Conservation (phyloP, 2,888 invertebrate species). For the Diachrysia chrysitis region DNA sequence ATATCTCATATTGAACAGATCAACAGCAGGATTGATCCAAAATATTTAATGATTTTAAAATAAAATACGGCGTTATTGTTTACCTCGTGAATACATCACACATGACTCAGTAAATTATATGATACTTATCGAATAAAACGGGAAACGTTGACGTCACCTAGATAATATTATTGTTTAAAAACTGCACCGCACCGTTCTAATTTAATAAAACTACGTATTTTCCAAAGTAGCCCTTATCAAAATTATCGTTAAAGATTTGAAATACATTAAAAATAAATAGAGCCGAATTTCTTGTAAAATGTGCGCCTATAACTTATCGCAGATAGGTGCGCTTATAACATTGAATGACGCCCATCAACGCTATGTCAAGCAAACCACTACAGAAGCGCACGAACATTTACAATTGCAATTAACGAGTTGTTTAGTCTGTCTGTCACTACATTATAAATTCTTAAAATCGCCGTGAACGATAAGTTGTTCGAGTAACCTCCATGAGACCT, state of each 20-base stretch:
- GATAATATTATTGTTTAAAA: background rate
- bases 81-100: background rate
- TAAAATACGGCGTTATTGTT: no score
- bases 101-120: background rate
- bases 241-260: background rate
- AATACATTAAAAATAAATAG: background rate
- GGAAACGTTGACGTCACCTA: background rate
- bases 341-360: no score
- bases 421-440: constrained; percentile 9
- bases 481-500: constrained; percentile 15
- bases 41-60: no score
- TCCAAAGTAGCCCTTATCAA: background rate
- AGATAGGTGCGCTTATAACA: background rate
- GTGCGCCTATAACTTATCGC: background rate
- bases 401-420: constrained; percentile 5
- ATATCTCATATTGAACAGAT: background rate
- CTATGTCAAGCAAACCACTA: background rate
- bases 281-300: background rate
- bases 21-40: constrained; percentile 1
- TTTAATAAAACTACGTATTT: constrained; percentile 2
- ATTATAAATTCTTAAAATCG: background rate
- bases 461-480: constrained; percentile 9
- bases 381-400: constrained; percentile 14
- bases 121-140: background rate
- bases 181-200: background rate